Conservation (phyloP, 2,888 invertebrate species). For the Amblyjoppa fuscipennis region DNA sequence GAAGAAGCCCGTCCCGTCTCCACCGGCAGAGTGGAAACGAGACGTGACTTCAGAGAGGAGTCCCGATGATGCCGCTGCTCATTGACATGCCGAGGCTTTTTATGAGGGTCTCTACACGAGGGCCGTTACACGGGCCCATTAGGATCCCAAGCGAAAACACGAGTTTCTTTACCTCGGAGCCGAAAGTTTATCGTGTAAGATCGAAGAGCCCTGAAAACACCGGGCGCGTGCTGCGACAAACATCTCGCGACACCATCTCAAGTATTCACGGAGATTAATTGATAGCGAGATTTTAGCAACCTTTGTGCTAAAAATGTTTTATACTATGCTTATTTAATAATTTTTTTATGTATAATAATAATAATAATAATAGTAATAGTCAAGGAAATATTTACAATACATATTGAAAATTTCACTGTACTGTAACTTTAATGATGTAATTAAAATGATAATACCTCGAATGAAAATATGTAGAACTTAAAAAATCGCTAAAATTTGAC, state of each 20-base stretch:
- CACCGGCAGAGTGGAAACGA: constrained; percentile 30
- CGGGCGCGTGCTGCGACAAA: constrained; percentile 74
- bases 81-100: constrained; percentile 70
- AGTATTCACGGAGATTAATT: not conserved
- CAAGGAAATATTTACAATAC: too few species aligned
- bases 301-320: not conserved
- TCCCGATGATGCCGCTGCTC: constrained; percentile 67
- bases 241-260: constrained; percentile 4
- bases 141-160: constrained; percentile 64
- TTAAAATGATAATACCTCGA: not conserved
- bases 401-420: too few species aligned
- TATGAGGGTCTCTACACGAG: constrained; percentile 63
- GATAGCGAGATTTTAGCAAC: not conserved
- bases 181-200: constrained; percentile 35
- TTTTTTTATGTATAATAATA: too few species aligned
- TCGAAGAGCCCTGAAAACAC: constrained; percentile 52
- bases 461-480: not conserved
- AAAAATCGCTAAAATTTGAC: not conserved
- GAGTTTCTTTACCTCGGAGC: constrained; percentile 53
- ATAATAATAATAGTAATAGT: too few species aligned
- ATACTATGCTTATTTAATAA: not conserved
- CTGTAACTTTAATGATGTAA: too few species aligned
- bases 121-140: constrained; percentile 60
- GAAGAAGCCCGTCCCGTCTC: not conserved
- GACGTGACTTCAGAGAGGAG: constrained; percentile 63